Conservation (phyloP, 1,140 invertebrate species). For the Dinothrombium tinctorium region DNA sequence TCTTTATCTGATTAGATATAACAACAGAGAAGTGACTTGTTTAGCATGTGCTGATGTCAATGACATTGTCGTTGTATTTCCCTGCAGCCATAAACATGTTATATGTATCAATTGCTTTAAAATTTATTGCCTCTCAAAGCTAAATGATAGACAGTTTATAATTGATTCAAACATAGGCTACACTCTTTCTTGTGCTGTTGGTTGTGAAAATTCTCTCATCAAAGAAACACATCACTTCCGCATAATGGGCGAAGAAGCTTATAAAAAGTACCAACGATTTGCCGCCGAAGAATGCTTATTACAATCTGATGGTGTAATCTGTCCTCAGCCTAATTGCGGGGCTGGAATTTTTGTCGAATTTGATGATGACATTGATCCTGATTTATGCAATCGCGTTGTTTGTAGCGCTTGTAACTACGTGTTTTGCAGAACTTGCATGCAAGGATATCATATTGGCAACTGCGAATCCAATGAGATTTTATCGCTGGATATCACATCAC, state of each 20-base stretch:
- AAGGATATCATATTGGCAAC: constrained; percentile 54
- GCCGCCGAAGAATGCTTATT: constrained; percentile 65
- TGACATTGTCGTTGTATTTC: constrained; percentile 45
- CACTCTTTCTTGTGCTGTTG: constrained; percentile 53
- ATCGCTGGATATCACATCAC: too few relatives aligned
- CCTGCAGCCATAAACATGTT: constrained; percentile 57
- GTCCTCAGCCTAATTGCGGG: constrained; percentile 61
- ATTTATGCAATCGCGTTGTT: constrained; percentile 41
- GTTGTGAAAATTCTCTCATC: constrained; percentile 51
- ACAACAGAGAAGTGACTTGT: constrained; percentile 46
- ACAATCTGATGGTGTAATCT: constrained; percentile 50
- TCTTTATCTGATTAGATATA: constrained; percentile 47
- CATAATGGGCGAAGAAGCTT: constrained; percentile 30
- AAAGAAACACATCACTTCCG: constrained; percentile 62
- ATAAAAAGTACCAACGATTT: constrained; percentile 48
- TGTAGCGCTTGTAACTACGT: constrained; percentile 40
- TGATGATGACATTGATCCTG: too few relatives aligned
- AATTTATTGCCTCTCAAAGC: constrained; percentile 39
- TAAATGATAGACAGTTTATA: constrained; percentile 49
- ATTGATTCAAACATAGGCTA: constrained; percentile 44
- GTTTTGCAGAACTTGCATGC: constrained; percentile 50
- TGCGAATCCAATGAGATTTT: too few relatives aligned
- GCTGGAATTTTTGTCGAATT: constrained; percentile 37
- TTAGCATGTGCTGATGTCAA: constrained; percentile 37
- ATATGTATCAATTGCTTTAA: constrained; percentile 62